These are phyloP conservation scores for Epinotia bilunana DNA, from an alignment of 2,888 invertebrate genomes.

Conservation along the genomic window DNA sequence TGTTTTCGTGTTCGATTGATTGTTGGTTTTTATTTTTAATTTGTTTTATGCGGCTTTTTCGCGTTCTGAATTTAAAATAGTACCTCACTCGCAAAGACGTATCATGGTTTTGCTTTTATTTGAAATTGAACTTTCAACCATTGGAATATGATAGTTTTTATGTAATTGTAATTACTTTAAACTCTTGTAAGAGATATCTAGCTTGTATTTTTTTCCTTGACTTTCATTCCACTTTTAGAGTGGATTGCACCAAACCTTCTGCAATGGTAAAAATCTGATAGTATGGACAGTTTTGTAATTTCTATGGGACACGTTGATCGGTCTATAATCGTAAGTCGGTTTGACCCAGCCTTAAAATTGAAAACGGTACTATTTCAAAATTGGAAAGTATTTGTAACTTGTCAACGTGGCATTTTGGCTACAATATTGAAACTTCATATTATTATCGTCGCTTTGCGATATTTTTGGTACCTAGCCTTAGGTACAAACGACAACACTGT, in stretches of 20 bases:
- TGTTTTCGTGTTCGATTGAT: constrained; percentile 77
- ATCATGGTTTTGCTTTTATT: neutral
- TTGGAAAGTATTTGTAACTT: constrained; percentile 51
- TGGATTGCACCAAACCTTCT: no score
- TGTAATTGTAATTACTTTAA: no score
- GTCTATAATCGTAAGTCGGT: no score
- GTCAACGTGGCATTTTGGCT: constrained; percentile 45
- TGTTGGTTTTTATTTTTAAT: constrained; percentile 74
- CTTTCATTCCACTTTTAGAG: neutral
- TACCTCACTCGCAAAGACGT: constrained; percentile 9
- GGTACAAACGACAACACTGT: no score
- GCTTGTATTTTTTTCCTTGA: neutral
- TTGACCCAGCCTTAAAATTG: constrained; percentile 11
- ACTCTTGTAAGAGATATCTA: neutral
- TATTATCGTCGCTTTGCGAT: neutral
- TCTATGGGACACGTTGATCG: no score
- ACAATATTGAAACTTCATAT: neutral
- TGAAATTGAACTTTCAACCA: neutral
- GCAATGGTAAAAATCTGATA: no score
- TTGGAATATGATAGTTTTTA: neutral
- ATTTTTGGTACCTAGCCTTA: neutral
- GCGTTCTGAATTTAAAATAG: constrained; percentile 53
- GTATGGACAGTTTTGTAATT: no score
- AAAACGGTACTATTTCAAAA: constrained; percentile 55
- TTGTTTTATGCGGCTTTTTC: constrained; percentile 72